Evolutionary conservation across 2,888 invertebrate species (phyloP), one percentile per base, ranked within the genome.

Genomic region (Plagiodera versicolora): DNA sequence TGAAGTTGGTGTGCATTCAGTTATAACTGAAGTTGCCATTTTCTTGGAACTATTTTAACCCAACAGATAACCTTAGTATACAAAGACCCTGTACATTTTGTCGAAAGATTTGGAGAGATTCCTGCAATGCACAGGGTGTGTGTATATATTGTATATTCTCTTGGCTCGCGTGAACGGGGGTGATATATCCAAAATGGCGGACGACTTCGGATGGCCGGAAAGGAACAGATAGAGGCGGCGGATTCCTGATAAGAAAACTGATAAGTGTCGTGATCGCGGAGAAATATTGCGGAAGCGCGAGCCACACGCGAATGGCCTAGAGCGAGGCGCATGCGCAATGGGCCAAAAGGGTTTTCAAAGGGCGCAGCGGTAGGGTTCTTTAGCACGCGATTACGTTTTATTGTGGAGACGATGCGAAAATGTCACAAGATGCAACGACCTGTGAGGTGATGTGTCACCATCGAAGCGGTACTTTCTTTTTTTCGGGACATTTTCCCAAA

Each of bases 261-360:
- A 73, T 74, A 74, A 73, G 72, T 68, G 74, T 72, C 70, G 69
- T 71, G 75, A 77, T 76, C 75, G 74, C 66, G 70, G 67, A 76
- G 76, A 78, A 77, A 75, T 78, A 77, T 77, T 75, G 77, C 75
- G 78, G 77, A 77, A 76, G 73, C 73, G 68, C 74, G 73, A 72
- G 75, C 76, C 76, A 75, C 77, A 78, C 77, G 77, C 77, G 73
- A 77, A 67, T 70, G 67, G 70, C 47, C 39, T 39, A 14, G 32
- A 39, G 39, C 59, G 57, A 56, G 66, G 69, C 67, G 70, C 69
- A 69, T 59, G 54, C 66, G 64, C 61, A 46, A 46, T 32, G 32
- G 56, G 57, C 49, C 58, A 66, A 69, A 70, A 69, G 68, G 68
- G 68, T 66, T 54, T 62, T 35, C 58, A 62, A 62, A 62, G 62